Evolutionary conservation across 2,888 invertebrate genomes (phyloP).

Genomic region (Crematogaster levior): DNA sequence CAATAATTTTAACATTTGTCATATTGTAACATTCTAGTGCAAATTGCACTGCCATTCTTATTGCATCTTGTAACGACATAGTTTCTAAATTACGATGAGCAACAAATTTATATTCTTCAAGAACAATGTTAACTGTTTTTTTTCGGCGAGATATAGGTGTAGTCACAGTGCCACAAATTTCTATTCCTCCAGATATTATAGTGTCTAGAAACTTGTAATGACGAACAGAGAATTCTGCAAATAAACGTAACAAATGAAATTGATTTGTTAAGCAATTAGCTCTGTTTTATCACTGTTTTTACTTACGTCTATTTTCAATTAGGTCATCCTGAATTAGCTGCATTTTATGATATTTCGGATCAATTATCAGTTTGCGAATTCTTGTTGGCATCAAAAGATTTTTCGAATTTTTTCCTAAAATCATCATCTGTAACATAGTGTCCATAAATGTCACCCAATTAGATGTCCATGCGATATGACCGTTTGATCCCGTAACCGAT

Average conservation of each 20-base stretch:
- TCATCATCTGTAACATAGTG: slow-evolving; percentile 89
- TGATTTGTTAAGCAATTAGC: neutral
- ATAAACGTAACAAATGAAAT: slow-evolving; percentile 12
- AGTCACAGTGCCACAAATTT: slow-evolving; percentile 87
- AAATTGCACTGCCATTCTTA: slow-evolving; percentile 85
- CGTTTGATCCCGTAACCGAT: slow-evolving; percentile 84
- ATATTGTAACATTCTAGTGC: slow-evolving; percentile 86
- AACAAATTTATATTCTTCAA: slow-evolving; percentile 87
- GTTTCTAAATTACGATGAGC: slow-evolving; percentile 84
- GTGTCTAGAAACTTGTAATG: slow-evolving; percentile 83
- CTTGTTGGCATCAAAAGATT: slow-evolving; percentile 88
- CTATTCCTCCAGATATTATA: slow-evolving; percentile 87
- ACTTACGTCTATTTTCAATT: slow-evolving; percentile 10
- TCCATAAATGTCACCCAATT: slow-evolving; percentile 91
- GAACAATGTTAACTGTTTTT: slow-evolving; percentile 86
- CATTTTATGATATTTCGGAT: slow-evolving; percentile 84
- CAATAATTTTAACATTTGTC: slow-evolving; percentile 81
- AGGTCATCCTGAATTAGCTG: neutral
- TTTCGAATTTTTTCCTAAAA: slow-evolving; percentile 85
- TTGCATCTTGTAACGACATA: slow-evolving; percentile 73
- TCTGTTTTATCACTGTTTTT: neutral
- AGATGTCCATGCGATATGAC: slow-evolving; percentile 86
- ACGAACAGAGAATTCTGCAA: slow-evolving; percentile 83
- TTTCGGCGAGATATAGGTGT: slow-evolving; percentile 87
- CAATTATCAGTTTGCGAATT: slow-evolving; percentile 87